phyloP scores from a whole-genome alignment of 2,113 vertebrate genomes.

The Pyrgilauda ruficollis region DNA sequence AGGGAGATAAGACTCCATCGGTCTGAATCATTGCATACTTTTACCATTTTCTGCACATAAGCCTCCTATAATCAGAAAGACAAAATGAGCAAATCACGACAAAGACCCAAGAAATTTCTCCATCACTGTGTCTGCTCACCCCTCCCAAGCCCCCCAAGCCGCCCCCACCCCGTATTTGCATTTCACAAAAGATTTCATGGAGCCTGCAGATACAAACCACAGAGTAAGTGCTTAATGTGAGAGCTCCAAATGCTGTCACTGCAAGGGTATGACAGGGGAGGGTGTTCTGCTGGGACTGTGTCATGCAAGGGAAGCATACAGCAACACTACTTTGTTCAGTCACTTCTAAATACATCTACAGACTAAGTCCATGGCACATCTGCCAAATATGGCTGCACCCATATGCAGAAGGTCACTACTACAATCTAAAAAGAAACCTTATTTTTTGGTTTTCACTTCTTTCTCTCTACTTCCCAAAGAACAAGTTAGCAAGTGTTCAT shows the following conservation, averaged over 20 bases:
- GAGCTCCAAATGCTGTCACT: background rate
- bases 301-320: background rate
- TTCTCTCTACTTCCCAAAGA: background rate
- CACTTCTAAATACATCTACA: background rate
- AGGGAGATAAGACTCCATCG: conserved; percentile 99
- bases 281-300: background rate
- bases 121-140: background rate
- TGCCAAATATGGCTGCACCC: background rate
- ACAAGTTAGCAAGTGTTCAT: background rate
- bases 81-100: conserved; percentile 58
- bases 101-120: background rate
- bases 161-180: background rate
- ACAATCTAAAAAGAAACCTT: background rate
- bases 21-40: conserved; percentile 97
- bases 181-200: background rate
- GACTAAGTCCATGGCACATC: background rate
- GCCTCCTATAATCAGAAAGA: conserved; percentile 86
- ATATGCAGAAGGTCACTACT: background rate
- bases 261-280: background rate
- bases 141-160: background rate
- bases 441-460: background rate
- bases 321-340: background rate
- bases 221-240: conserved; percentile 6
- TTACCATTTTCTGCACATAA: conserved; percentile 99
- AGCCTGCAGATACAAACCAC: conserved; percentile 10